Conservation (phyloP, 2,113 vertebrate genomes). For the Myocastor coypus region DNA sequence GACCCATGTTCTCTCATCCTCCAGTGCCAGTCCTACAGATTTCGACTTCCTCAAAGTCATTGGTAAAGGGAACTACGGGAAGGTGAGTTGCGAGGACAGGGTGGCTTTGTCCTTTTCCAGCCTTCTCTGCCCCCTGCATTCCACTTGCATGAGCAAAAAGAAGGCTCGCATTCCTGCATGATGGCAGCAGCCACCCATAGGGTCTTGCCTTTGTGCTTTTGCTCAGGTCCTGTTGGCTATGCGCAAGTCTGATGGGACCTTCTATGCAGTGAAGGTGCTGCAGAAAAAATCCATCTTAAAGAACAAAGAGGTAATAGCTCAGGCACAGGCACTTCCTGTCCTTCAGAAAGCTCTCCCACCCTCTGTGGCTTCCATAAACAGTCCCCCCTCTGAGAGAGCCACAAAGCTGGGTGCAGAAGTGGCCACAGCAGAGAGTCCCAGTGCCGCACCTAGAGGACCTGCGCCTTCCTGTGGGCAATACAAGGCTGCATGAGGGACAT, state of each 20-base stretch:
- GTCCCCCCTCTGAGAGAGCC: not conserved
- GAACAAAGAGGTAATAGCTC: slow-evolving; percentile 94
- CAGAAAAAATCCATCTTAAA: slow-evolving; percentile 98
- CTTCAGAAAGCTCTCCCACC: not conserved
- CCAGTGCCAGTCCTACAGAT: slow-evolving; percentile 90
- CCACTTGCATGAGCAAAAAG: not conserved
- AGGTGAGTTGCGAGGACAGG: slow-evolving; percentile 83
- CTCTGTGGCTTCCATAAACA: not conserved
- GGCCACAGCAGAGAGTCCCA: not conserved
- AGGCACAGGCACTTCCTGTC: not conserved
- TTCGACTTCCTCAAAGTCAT: slow-evolving; percentile 92
- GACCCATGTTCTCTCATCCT: not conserved
- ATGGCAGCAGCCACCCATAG: rapidly evolving
- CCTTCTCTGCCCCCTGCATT: not conserved
- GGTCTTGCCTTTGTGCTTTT: not conserved
- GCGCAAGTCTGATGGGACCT: slow-evolving; percentile 93
- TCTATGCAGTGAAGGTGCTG: slow-evolving; percentile 97
- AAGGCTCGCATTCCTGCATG: not conserved
- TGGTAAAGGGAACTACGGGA: slow-evolving; percentile 91
- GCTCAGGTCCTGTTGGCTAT: slow-evolving; percentile 96
- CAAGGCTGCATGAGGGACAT: not conserved
- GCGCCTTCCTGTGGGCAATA: not conserved
- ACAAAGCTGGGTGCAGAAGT: not conserved
- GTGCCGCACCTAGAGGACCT: not conserved
- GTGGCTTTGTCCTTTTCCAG: not conserved